Percentiles rank a stretch among this genome's conserved stretches.
phyloP scores from a whole-genome alignment of 1,140 invertebrate species.

The Drosophila mojavensis region DNA sequence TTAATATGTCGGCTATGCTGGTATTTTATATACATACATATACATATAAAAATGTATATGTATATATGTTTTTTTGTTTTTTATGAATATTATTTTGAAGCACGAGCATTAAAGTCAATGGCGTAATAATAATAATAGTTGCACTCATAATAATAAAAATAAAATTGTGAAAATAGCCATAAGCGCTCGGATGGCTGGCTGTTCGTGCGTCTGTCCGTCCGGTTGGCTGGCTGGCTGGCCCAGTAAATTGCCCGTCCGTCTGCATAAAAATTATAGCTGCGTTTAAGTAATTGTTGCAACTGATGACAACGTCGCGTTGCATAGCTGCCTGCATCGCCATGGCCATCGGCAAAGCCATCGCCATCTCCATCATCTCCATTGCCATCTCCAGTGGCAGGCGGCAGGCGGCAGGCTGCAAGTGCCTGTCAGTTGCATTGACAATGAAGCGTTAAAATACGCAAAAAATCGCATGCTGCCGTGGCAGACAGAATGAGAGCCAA shows the following conservation, averaged over 20 bases:
- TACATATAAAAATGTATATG: neutral
- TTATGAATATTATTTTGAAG: constrained; percentile 23
- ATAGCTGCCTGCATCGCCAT: constrained; percentile 7
- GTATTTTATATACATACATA: constrained; percentile 12
- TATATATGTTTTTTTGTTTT: constrained; percentile 9
- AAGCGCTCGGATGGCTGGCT: constrained; percentile 21
- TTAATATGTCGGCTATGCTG: constrained; percentile 13
- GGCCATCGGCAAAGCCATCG: constrained; percentile 1
- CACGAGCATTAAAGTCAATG: constrained; percentile 51
- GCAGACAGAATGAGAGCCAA: constrained; percentile 6
- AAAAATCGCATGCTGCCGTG: constrained; percentile 52
- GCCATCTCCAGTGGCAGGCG: constrained; percentile 19
- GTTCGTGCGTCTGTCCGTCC: neutral
- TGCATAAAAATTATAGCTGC: constrained; percentile 75
- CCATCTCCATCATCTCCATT: neutral
- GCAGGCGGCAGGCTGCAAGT: constrained; percentile 31
- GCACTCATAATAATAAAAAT: constrained; percentile 68
- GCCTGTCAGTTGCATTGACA: constrained; percentile 69
- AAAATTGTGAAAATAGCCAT: constrained; percentile 75
- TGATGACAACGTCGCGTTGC: constrained; percentile 67
- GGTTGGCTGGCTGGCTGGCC: constrained; percentile 40
- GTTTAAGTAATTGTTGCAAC: constrained; percentile 81
- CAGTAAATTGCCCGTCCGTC: constrained; percentile 66
- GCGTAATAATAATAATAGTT: constrained; percentile 75
- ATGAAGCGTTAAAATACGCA: constrained; percentile 62